phyloP scores from a whole-genome alignment of 2,113 vertebrate species.

The Ornithorhynchus anatinus region DNA sequence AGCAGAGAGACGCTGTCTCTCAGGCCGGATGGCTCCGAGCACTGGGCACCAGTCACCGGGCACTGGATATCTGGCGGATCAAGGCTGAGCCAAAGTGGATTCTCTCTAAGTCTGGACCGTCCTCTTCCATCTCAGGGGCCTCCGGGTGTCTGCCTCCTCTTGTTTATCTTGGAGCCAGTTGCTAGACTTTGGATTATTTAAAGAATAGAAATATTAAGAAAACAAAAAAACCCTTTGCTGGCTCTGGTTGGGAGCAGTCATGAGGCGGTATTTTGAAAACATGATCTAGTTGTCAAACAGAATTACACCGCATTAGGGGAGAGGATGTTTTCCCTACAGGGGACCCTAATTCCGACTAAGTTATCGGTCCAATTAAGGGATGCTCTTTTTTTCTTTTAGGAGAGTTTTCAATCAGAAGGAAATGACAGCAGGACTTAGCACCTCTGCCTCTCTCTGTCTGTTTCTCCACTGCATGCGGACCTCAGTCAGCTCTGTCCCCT shows the following conservation, averaged over 20 bases:
- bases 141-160: not conserved
- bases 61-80: not conserved
- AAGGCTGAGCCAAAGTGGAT: fast-evolving
- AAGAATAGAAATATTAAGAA: not conserved
- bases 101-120: fast-evolving
- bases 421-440: too few relatives aligned
- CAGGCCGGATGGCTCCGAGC: too few relatives aligned
- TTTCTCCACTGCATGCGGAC: too few relatives aligned
- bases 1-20: not conserved
- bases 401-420: conserved; percentile 47
- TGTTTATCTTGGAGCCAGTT: not conserved
- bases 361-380: conserved; percentile 36
- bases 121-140: not conserved
- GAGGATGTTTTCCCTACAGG: conserved; percentile 31
- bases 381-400: conserved; percentile 53
- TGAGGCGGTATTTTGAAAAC: conserved; percentile 61
- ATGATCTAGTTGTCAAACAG: conserved; percentile 47
- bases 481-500: too few relatives aligned
- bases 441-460: too few relatives aligned
- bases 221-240: conserved; percentile 4
- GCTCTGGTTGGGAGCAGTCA: conserved; percentile 33
- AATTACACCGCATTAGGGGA: conserved; percentile 41
- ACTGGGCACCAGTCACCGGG: fast-evolving
- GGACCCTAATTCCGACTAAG: conserved; percentile 27
- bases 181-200: not conserved